Evolutionary conservation across 2,113 vertebrate genomes (phyloP).

Genomic region (Nyctibius bracteatus): DNA sequence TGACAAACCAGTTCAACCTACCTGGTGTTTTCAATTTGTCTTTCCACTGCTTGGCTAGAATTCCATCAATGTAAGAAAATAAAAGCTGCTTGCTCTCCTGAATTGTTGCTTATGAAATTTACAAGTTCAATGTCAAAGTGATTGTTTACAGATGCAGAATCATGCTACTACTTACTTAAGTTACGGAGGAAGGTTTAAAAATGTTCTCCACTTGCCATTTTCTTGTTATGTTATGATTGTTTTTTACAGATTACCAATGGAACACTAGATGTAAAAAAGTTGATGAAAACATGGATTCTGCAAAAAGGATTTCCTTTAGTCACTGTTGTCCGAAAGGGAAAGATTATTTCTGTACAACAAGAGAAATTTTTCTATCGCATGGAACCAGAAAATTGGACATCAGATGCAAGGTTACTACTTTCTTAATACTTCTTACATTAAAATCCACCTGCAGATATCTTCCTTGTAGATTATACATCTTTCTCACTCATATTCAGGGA

Average conservation of each 20-base stretch:
- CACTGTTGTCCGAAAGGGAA: slow-evolving; percentile 80
- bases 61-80: not conserved
- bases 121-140: not conserved
- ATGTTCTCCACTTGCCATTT: not conserved
- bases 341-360: slow-evolving; percentile 79
- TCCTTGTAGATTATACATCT: not conserved
- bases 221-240: not conserved
- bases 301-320: slow-evolving; percentile 95
- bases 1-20: not conserved
- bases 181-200: not conserved
- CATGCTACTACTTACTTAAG: not conserved
- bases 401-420: slow-evolving; percentile 69
- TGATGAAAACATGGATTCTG: slow-evolving; percentile 93
- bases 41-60: not conserved
- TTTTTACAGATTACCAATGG: slow-evolving; percentile 73
- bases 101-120: not conserved
- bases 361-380: slow-evolving; percentile 79
- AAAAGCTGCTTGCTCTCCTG: not conserved
- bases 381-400: slow-evolving; percentile 73
- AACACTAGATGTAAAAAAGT: slow-evolving; percentile 80
- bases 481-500: not conserved
- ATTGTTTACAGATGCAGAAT: not conserved
- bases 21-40: not conserved
- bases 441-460: not conserved
- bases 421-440: not conserved